phyloP scores from a whole-genome alignment of 2,113 vertebrate genomes.

The Xiphophorus hellerii region DNA sequence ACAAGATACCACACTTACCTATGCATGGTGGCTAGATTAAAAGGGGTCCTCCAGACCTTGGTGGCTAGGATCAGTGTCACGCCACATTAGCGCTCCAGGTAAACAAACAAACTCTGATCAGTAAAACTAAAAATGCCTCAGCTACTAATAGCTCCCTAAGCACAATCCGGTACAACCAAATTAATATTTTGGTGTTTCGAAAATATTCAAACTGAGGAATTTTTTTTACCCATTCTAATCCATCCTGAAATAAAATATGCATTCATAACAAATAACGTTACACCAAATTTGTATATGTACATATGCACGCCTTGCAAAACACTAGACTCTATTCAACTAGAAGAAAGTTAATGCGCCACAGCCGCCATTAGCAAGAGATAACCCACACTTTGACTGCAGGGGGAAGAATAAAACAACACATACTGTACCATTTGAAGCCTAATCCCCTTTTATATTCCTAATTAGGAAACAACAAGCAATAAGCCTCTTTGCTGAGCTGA shows the following conservation, averaged over 20 bases:
- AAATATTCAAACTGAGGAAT: background rate
- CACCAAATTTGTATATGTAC: too few relatives aligned
- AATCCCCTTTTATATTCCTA: slow-evolving; percentile 79
- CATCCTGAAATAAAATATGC: background rate
- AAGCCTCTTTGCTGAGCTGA: slow-evolving; percentile 71
- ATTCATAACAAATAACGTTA: background rate
- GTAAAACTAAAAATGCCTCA: background rate
- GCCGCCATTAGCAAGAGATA: slow-evolving; percentile 41
- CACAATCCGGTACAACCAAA: too few relatives aligned
- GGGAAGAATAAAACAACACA: slow-evolving; percentile 49
- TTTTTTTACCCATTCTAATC: background rate
- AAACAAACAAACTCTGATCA: background rate
- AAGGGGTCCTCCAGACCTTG: too few relatives aligned
- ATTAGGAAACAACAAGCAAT: slow-evolving; percentile 75
- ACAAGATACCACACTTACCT: too few relatives aligned
- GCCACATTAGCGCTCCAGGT: background rate
- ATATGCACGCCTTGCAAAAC: background rate
- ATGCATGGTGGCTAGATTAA: too few relatives aligned
- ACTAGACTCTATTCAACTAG: background rate
- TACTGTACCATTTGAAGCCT: slow-evolving; percentile 70
- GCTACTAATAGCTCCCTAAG: too few relatives aligned
- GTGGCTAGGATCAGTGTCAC: too few relatives aligned
- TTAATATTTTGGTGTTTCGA: background rate
- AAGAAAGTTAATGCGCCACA: slow-evolving; percentile 48
- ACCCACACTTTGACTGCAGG: slow-evolving; percentile 48